phyloP scores from a whole-genome alignment of 2,888 invertebrate genomes.

The Trichacis sp. region DNA sequence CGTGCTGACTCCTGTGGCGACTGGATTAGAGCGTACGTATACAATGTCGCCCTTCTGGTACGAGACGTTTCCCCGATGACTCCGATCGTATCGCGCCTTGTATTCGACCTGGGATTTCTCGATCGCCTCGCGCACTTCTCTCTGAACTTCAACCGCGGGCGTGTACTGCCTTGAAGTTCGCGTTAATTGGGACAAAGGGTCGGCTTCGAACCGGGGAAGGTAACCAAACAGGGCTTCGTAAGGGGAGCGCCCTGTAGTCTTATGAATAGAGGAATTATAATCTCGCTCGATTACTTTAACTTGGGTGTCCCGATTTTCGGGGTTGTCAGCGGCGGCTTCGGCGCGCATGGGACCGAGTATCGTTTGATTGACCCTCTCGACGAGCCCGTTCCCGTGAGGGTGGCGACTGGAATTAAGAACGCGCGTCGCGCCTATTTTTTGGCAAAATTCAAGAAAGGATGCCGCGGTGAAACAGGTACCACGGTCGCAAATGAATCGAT shows the following conservation, averaged over 20 bases:
- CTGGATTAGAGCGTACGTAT: conserved; percentile 6
- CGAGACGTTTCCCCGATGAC: conserved; percentile 6
- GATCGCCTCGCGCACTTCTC: conserved; percentile 17
- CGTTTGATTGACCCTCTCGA: conserved; percentile 38
- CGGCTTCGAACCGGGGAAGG: conserved; percentile 9
- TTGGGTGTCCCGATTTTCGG: not conserved
- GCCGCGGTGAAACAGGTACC: conserved; percentile 5
- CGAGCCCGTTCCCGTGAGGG: conserved; percentile 11
- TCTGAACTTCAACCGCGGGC: not conserved
- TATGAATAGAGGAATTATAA: not conserved
- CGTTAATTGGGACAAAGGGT: not conserved
- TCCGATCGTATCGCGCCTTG: conserved; percentile 15
- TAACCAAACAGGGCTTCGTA: conserved; percentile 38
- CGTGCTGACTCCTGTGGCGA: conserved; percentile 7
- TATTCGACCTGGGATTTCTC: conserved; percentile 5
- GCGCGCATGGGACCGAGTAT: conserved; percentile 20
- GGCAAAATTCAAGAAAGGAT: not conserved
- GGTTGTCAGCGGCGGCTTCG: not conserved
- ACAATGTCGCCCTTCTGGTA: conserved; percentile 18
- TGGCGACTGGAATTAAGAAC: not conserved
- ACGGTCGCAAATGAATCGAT: not conserved
- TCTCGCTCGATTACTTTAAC: not conserved
- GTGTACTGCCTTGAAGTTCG: conserved; percentile 2
- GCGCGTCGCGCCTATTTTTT: not conserved
- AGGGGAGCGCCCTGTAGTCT: conserved; percentile 22